Percentiles rank a stretch among this genome's conserved stretches.
These are phyloP conservation scores for Drosophila cardini DNA, from an alignment of 1,140 invertebrate genomes.

Conservation along the genomic window DNA sequence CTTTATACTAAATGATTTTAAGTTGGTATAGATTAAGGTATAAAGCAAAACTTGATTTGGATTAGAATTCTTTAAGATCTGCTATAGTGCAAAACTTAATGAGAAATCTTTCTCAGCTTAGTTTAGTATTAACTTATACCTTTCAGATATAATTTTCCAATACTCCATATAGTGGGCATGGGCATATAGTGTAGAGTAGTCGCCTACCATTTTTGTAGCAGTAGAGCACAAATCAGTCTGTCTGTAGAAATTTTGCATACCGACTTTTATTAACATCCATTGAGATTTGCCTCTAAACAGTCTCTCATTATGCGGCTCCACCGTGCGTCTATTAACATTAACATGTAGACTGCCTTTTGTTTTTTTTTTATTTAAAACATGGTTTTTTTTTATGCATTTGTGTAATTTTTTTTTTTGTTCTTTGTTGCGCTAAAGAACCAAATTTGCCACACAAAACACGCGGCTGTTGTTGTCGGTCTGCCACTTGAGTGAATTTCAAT, in stretches of 20 bases:
- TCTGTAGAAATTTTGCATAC: slow-evolving; percentile 54
- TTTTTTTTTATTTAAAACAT: slow-evolving; percentile 20
- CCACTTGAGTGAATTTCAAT: slow-evolving; percentile 82
- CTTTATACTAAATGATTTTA: not conserved
- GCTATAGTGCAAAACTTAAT: too few relatives aligned
- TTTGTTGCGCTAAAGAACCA: slow-evolving; percentile 56
- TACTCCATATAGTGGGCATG: too few relatives aligned
- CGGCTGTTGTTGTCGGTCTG: slow-evolving; percentile 60
- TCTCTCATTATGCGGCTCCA: slow-evolving; percentile 63
- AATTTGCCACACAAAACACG: slow-evolving; percentile 75
- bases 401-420: slow-evolving; percentile 13
- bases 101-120: too few relatives aligned
- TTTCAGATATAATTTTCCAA: too few relatives aligned
- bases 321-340: slow-evolving; percentile 72
- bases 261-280: slow-evolving; percentile 74
- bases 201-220: not conserved
- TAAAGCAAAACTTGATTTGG: too few relatives aligned
- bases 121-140: too few relatives aligned
- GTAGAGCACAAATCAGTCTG: slow-evolving; percentile 2
- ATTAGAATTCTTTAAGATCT: too few relatives aligned
- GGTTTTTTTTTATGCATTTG: not conserved
- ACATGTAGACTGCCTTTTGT: slow-evolving; percentile 54
- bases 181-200: not conserved
- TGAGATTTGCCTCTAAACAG: slow-evolving; percentile 62
- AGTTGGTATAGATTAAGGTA: too few relatives aligned